Base-by-base conservation (phyloP, 30 jellyfish, hydroid and myxozoan species). In the Aurelia coerulea region DNA sequence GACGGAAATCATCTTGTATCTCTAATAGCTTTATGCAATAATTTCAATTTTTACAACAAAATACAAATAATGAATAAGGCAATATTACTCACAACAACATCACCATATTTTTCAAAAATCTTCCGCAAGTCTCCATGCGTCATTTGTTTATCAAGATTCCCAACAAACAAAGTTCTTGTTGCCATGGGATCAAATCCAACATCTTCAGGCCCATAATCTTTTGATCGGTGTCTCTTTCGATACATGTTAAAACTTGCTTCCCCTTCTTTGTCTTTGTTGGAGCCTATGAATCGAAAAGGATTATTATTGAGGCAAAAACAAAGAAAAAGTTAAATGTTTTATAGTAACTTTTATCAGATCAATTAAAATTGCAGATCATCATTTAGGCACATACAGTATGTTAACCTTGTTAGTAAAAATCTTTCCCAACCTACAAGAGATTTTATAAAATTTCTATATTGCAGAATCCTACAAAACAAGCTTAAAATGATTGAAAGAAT, bases 141-240 rank as follows among this genome's bases (percentile, higher is more conserved):
- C 86, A 96, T 71, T 56, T 79, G 83, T 81, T 96, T 92, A 32
- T 96, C 99, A n/a, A 96, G 83, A 59, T 96, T 91, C 23, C 99
- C 99, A 82, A 96, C 98, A 80, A 96, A 96, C 90, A 96, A 90
- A 13, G 99, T 96, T 42, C 99, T 86, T 1, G 99, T 96, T 17
- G 99, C 99, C 85, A 85, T 91, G 18, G 96, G 97, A 73, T 95
- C 99, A 73, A 75, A 95, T 23, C 91, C 94, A 29, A 84, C 89
- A 16, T 95, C 99, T 8, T 90, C 97, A 10, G 70, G 74, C 19
- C 88, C 90, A 53, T 54, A 66, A 50, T 88, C 90, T 54, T 79
- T 88, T 33, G 91, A 42, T 67, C 91, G 79, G 33, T 84, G 85
- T 60, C 74, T 84, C 74, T 77, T 81, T 34, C 94, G 68, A 46